Base-by-base conservation (phyloP, 2,888 invertebrate genomes). In the Eupithecia dodoneata region DNA sequence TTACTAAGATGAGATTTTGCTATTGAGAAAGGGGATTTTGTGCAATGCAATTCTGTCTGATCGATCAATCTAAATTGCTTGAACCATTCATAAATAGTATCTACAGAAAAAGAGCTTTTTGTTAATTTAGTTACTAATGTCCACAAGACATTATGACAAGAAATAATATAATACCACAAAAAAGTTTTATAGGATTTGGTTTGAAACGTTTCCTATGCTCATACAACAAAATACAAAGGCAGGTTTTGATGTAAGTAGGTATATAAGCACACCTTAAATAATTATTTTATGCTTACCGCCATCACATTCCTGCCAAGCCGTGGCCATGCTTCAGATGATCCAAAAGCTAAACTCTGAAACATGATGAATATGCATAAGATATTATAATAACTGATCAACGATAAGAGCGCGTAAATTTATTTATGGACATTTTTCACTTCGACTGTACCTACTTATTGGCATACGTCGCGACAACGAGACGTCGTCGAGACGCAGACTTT, bases 271-370 rank as follows among this genome's bases (percentile, higher is more conserved):
- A n/a, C n/a, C 7, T 7, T 52, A 52, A 2, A 2, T 52, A 52
- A n/a, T 2, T 12, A 49, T 15, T 2, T 41, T 66, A 47, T 70
- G 18, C 49, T 90, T 83, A 92, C 93, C 83, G 89, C 89, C 87
- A 79, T 91, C 90, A 75, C 90, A 88, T 81, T 90, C 90, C 79
- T 86, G 88, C 90, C 91, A 91, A 88, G 89, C 91, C 78, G 86
- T 86, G 84, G 91, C 89, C 89, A 90, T 77, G 44, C 13, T 69
- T 15, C 52, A 7, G 59, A 55, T 55, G 45, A 55, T 67, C 75
- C 45, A 47, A 41, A 74, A 41, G 45, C 66, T 67, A 18, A 66
- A 55, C 4, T 75, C 80, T 80, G 80, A 52, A 80, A 74, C 65
- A 65, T 72, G 7, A 74, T 75, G 52, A 74, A 76, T 77, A 77